A percentile compares a stretch with the other conserved stretches of the same genome.
Evolutionary conservation across 2,113 vertebrate genomes (phyloP).

Genomic region (Sciurus niger): DNA sequence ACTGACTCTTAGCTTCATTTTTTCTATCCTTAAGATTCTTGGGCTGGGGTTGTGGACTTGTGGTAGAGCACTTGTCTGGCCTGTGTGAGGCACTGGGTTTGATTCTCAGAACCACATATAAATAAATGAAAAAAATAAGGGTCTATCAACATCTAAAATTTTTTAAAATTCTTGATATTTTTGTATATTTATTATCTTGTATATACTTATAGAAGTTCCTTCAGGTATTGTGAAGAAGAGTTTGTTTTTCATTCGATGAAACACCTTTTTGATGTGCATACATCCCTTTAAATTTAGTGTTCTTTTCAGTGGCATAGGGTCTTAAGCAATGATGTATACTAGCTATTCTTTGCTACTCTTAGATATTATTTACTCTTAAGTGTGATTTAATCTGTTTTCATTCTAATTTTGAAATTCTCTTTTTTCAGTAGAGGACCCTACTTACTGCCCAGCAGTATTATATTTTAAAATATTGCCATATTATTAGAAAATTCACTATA

Average conservation of each 20-base stretch:
- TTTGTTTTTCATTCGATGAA: constrained; percentile 36
- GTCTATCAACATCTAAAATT: not conserved
- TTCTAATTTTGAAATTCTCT: constrained; percentile 6
- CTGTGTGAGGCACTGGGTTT: no score
- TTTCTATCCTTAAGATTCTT: not conserved
- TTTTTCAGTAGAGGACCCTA: constrained; percentile 24
- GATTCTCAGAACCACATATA: no score
- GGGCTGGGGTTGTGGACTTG: not conserved
- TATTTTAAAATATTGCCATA: constrained; percentile 23
- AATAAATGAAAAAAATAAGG: no score
- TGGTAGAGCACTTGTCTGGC: no score
- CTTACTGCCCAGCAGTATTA: not conserved
- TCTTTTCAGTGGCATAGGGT: not conserved
- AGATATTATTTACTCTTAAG: not conserved
- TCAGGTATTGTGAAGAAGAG: not conserved
- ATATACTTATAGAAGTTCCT: not conserved
- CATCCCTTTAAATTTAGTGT: constrained; percentile 8
- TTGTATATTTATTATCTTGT: not conserved
- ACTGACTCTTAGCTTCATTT: not conserved
- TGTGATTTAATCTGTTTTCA: constrained; percentile 25
- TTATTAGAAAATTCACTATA: constrained; percentile 20
- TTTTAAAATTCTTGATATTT: not conserved
- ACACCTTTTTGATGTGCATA: not conserved
- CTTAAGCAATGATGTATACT: not conserved
- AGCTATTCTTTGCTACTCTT: constrained; percentile 38